These are phyloP conservation scores for Catharus fuscescens DNA, from an alignment of 2,113 vertebrate species.

Conservation along the genomic window DNA sequence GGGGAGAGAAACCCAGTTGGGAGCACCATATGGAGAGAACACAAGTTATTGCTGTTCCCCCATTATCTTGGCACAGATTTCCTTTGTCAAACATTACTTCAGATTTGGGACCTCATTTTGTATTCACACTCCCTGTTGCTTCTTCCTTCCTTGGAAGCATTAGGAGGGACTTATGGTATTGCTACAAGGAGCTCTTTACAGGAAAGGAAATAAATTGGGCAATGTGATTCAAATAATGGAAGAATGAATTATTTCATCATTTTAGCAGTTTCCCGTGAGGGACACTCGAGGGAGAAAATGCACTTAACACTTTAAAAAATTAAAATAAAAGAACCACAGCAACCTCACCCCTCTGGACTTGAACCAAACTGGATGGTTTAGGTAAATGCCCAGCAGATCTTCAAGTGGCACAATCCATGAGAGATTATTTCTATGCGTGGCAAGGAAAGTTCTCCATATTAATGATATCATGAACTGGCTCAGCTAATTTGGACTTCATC, in stretches of 20 bases:
- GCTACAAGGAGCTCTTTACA: slow-evolving; percentile 23
- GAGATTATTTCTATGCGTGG: not conserved
- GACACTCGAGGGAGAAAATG: slow-evolving; percentile 1
- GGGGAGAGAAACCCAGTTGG: not conserved
- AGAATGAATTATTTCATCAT: slow-evolving; percentile 52
- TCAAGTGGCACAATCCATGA: not conserved
- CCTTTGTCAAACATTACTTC: not conserved
- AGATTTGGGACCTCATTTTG: not conserved
- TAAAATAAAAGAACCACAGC: slow-evolving; percentile 41
- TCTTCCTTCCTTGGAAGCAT: slow-evolving; percentile 16
- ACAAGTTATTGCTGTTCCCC: not conserved
- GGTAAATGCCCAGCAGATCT: slow-evolving; percentile 13
- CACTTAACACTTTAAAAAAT: slow-evolving; percentile 49
- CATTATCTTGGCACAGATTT: slow-evolving; percentile 19
- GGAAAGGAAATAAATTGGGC: slow-evolving; percentile 41
- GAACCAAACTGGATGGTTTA: slow-evolving; percentile 3
- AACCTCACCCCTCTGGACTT: slow-evolving; percentile 22
- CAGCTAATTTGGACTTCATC: slow-evolving; percentile 11
- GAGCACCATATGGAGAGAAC: not conserved
- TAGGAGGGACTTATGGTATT: not conserved
- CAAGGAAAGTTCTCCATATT: not conserved
- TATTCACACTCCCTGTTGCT: not conserved
- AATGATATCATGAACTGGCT: not conserved
- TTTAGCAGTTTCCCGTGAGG: slow-evolving; percentile 15
- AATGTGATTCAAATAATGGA: slow-evolving; percentile 32